A percentile compares a stretch with the other conserved stretches of the same genome.
These are phyloP conservation scores for Lithophane leautieri DNA, from an alignment of 2,888 invertebrate species.

Conservation along the genomic window DNA sequence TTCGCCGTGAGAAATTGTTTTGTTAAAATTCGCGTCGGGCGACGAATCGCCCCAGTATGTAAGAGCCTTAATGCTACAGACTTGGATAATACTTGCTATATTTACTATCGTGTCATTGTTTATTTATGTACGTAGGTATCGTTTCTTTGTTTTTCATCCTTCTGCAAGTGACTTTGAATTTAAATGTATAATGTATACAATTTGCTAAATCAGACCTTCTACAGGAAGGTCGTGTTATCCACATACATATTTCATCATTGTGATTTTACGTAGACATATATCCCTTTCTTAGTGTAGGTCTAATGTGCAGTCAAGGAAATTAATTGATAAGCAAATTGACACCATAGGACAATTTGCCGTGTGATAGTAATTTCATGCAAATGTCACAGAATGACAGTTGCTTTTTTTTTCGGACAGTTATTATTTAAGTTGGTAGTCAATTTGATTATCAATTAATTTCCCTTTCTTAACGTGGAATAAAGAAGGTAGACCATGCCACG, in stretches of 20 bases:
- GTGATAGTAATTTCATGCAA: not conserved
- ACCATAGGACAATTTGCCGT: not conserved
- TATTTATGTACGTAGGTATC: conserved; percentile 16
- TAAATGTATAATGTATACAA: conserved; percentile 37
- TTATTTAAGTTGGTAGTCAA: not conserved
- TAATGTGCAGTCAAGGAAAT: not conserved
- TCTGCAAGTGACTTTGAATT: conserved; percentile 31
- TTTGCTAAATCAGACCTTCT: conserved; percentile 38
- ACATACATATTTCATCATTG: conserved; percentile 5
- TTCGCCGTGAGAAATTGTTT: too few species aligned
- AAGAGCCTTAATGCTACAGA: too few species aligned
- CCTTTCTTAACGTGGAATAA: not conserved
- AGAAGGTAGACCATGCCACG: not conserved
- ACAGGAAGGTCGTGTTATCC: conserved; percentile 29
- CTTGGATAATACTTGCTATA: not conserved
- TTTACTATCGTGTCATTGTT: conserved; percentile 14
- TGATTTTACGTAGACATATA: not conserved
- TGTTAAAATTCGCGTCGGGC: too few species aligned
- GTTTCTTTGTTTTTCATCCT: conserved; percentile 36
- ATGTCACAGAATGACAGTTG: not conserved
- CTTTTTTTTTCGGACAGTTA: not conserved
- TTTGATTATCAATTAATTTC: not conserved
- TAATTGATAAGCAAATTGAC: not conserved
- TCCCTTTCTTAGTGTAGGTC: not conserved
- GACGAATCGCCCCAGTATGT: too few species aligned